A percentile compares a stretch with the other conserved stretches of the same genome.
Conservation (phyloP, 2,113 vertebrate genomes). For the Strix aluco region DNA sequence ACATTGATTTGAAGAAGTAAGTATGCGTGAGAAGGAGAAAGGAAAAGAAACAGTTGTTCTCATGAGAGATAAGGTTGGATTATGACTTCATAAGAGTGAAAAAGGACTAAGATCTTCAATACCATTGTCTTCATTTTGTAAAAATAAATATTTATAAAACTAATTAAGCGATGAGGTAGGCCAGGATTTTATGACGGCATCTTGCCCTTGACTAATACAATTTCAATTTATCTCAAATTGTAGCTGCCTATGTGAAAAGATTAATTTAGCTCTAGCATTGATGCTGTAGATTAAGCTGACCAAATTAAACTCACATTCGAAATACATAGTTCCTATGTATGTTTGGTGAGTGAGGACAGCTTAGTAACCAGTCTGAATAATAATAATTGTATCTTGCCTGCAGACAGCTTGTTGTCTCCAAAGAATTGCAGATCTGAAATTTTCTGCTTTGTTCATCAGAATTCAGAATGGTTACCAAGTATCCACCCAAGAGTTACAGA, state of each 20-base stretch:
- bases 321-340: neutral
- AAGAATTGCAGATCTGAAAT: neutral
- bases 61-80: neutral
- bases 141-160: constrained; percentile 18
- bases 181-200: neutral
- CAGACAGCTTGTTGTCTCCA: neutral
- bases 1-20: neutral
- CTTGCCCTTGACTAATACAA: neutral
- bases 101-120: neutral
- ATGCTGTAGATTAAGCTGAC: neutral
- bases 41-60: neutral
- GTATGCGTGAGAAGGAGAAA: neutral
- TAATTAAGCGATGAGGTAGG: neutral
- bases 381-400: neutral
- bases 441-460: neutral
- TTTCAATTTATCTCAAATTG: constrained; percentile 12
- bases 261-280: neutral
- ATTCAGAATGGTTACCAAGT: neutral
- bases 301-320: neutral
- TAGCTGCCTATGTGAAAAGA: neutral
- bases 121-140: neutral
- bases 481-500: neutral
- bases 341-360: neutral
- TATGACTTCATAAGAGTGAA: neutral
- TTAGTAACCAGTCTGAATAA: neutral